phyloP scores from a whole-genome alignment of 2,113 vertebrate genomes.

The Agelaius tricolor region DNA sequence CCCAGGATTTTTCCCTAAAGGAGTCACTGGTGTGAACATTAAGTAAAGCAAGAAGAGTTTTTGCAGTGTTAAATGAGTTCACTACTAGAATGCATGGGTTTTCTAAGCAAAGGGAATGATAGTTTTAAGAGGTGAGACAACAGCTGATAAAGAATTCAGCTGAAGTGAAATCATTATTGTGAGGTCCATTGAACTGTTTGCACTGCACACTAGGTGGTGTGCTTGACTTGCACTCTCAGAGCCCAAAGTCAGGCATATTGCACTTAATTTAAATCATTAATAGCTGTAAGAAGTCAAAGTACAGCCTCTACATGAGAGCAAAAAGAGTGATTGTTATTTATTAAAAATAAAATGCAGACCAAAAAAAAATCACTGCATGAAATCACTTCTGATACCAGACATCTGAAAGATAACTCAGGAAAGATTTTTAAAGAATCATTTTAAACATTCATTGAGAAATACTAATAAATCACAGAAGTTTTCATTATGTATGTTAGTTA shows the following conservation, averaged over 20 bases:
- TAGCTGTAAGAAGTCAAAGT: background rate
- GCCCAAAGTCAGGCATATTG: background rate
- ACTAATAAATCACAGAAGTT: background rate
- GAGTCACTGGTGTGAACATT: background rate
- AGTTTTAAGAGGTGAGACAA: background rate
- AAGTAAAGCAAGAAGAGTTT: background rate
- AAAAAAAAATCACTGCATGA: background rate
- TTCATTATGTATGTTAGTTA: background rate
- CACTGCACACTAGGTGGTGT: conserved; percentile 66
- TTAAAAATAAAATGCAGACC: background rate
- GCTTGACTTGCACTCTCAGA: conserved; percentile 41
- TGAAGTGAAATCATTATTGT: background rate
- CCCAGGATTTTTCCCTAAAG: background rate
- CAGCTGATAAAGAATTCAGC: background rate
- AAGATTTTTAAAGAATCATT: background rate
- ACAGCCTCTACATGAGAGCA: background rate
- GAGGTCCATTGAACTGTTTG: conserved; percentile 11
- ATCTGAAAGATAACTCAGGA: background rate
- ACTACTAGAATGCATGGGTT: background rate
- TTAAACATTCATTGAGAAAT: background rate
- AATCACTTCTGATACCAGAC: background rate
- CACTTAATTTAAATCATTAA: background rate
- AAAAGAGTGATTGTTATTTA: background rate
- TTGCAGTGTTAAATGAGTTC: background rate
- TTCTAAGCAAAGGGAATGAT: background rate